Evolutionary conservation across 1,140 invertebrate genomes (phyloP), one percentile per base, ranked within the genome.

Genomic region (Thaumetopoea pityocampa): DNA sequence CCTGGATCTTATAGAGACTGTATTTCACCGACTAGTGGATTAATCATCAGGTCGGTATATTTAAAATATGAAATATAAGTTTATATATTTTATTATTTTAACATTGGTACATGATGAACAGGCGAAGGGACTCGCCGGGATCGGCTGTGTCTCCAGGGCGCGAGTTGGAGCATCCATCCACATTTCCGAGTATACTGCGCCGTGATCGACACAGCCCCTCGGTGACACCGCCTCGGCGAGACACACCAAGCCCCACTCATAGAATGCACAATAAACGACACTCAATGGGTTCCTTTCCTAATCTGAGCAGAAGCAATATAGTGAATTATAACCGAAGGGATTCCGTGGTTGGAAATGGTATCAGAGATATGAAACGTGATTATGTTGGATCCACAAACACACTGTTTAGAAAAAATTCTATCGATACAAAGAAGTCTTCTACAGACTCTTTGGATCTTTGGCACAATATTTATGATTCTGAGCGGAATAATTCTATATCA

Each of bases 401-500:
- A 0, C 42, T 86, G 3, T 76, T 77, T 14, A 82, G 85, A 36
- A 85, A 86, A 42, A 86, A 85, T 29, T 88, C 87, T 0, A 85
- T 86, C 28, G 87, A 88, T 20, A 86, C 81, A 20, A 77, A 88
- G 50, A 86, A 89, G 46, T 91, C 90, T 24, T 93, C 92, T 0
- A 89, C 89, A 2, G 92, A 93, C 69, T 93, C 91, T 0, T 65
- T 92, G 58, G 91, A 92, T 68, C 88, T 88, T 27, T 89, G 90
- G 74, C 87, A 91, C 38, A 88, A 89, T 52, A 89, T 89, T 5
- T 92, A 90, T 90, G 91, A 93, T 55, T 82, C 88, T 3, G 88
- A 86, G 14, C 79, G 90, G 16, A 48, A 70, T 30, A 55, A 65
- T 40, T 67, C 67, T 4, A 42, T 61, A 12, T 66, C 72, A 5